Evolutionary conservation across 2,113 vertebrate species (phyloP).

Genomic region (Callaeas wilsoni): DNA sequence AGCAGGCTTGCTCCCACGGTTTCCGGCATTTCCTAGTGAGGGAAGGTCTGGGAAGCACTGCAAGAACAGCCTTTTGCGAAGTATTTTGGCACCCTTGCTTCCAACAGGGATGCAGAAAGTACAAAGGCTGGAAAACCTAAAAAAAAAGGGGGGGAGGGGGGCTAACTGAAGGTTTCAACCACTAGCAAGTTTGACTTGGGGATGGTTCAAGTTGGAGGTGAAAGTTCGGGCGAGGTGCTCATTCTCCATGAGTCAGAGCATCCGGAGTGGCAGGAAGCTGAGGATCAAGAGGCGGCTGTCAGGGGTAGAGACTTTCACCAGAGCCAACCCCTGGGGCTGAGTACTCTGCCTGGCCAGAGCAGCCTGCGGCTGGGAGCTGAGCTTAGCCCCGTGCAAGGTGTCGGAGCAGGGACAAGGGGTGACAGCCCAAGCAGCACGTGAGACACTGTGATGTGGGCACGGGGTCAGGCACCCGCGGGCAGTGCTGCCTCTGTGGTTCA

Average conservation of each 20-base stretch:
- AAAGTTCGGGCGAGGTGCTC: background rate
- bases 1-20: constrained; percentile 11
- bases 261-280: background rate
- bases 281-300: background rate
- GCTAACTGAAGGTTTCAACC: background rate
- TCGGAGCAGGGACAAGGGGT: fast-evolving
- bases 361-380: background rate
- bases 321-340: fast-evolving
- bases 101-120: background rate
- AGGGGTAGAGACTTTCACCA: background rate
- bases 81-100: constrained; percentile 43
- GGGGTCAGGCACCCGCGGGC: background rate
- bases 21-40: background rate
- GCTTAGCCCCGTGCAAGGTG: fast-evolving
- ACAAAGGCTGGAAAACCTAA: constrained; percentile 16
- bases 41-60: constrained; percentile 34
- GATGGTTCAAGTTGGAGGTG: constrained; percentile 4
- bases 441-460: fast-evolving
- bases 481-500: fast-evolving
- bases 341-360: background rate
- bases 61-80: background rate
- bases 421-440: background rate
- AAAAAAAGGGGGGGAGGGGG: background rate
- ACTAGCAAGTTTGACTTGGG: constrained; percentile 5
- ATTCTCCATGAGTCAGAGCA: background rate